Conservation (phyloP, 2,888 invertebrate genomes). For the Tridacna crocea region DNA sequence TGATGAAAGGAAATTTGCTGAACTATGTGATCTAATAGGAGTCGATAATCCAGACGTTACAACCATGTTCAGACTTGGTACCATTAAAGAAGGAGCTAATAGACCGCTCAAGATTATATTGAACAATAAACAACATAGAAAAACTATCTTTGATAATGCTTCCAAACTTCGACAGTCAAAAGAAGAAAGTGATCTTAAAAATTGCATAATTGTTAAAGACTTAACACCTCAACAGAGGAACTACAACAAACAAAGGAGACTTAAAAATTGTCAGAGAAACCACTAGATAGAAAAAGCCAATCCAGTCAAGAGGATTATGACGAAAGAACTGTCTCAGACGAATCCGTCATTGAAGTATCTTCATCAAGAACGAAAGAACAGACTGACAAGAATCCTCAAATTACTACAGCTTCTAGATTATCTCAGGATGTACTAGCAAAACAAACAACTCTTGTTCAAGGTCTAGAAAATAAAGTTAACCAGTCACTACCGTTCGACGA, state of each 20-base stretch:
- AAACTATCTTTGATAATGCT: conserved; percentile 9
- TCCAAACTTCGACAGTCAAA: background rate
- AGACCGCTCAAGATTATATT: conserved; percentile 7
- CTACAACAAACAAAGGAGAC: background rate
- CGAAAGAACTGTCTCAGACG: background rate
- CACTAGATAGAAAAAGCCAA: background rate
- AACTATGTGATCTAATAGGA: background rate
- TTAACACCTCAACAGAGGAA: too few species aligned
- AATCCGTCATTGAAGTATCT: background rate
- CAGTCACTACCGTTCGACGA: background rate
- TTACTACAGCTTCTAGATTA: background rate
- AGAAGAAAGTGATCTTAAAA: background rate
- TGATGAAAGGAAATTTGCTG: background rate
- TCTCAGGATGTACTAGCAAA: background rate
- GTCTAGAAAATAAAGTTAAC: background rate
- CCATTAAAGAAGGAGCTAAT: background rate
- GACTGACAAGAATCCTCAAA: too few species aligned
- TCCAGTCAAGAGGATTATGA: background rate
- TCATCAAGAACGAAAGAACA: too few species aligned
- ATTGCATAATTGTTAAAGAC: conserved; percentile 4
- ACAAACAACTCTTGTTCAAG: conserved; percentile 2
- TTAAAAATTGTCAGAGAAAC: background rate
- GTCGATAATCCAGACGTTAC: background rate
- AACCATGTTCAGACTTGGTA: background rate
- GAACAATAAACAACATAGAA: conserved; percentile 10